Conservation (phyloP, 2,888 invertebrate genomes). For the Octodonta nipae region DNA sequence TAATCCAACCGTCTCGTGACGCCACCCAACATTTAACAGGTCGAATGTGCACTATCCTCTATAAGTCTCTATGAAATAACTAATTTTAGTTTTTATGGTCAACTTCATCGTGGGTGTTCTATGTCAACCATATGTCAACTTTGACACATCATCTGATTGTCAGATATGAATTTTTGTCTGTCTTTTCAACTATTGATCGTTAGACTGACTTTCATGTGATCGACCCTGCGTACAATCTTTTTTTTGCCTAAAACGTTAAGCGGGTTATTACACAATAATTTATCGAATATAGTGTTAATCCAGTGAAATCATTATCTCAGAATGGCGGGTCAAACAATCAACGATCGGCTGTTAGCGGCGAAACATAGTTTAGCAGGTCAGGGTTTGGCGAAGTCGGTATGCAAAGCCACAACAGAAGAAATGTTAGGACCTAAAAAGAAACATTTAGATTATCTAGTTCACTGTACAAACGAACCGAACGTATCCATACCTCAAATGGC, state of each 20-base stretch:
- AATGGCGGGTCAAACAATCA: slow-evolving; percentile 96
- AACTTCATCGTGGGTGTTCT: too few species aligned
- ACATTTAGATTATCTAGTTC: slow-evolving; percentile 98
- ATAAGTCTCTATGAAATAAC: too few species aligned
- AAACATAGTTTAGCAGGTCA: slow-evolving; percentile 98
- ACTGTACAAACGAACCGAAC: slow-evolving; percentile 99
- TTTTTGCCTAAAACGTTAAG: slow-evolving; percentile 7
- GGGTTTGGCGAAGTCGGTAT: slow-evolving; percentile 97
- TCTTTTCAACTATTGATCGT: slow-evolving; percentile 32
- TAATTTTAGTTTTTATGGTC: too few species aligned
- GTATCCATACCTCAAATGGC: slow-evolving; percentile 99
- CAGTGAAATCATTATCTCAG: too few species aligned
- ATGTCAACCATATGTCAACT: too few species aligned
- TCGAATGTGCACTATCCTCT: too few species aligned
- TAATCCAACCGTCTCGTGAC: too few species aligned
- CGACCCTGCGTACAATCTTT: slow-evolving; percentile 21
- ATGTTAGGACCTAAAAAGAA: slow-evolving; percentile 99
- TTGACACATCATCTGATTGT: too few species aligned
- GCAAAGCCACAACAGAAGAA: slow-evolving; percentile 99
- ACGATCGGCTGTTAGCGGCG: slow-evolving; percentile 94
- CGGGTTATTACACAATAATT: slow-evolving; percentile 5
- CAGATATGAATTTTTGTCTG: too few species aligned
- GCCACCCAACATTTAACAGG: too few species aligned
- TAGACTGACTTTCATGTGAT: slow-evolving; percentile 25
- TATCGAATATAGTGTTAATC: slow-evolving; percentile 8